A percentile compares a stretch with the other conserved stretches of the same genome.
phyloP scores from a whole-genome alignment of 2,888 invertebrate species.

The Hyposoter dolosus region DNA sequence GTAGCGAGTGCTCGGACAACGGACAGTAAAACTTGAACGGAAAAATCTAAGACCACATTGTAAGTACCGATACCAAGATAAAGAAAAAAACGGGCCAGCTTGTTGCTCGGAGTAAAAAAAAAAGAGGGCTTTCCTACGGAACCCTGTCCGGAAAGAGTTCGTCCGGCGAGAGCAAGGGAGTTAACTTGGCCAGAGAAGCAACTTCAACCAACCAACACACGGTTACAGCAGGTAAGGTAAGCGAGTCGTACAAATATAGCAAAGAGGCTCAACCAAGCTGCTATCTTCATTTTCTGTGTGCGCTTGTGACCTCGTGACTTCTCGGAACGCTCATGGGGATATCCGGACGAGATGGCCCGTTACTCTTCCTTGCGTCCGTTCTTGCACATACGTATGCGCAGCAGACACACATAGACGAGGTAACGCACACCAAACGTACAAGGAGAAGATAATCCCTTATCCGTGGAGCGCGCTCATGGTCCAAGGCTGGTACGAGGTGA shows the following conservation, averaged over 20 bases:
- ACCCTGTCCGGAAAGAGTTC: constrained; percentile 36
- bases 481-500: constrained; percentile 52
- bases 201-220: constrained; percentile 20
- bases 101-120: constrained; percentile 30
- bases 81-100: neutral
- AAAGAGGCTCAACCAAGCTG: constrained; percentile 8
- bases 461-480: constrained; percentile 59
- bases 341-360: constrained; percentile 65
- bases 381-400: neutral
- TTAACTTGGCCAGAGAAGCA: constrained; percentile 53
- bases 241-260: neutral
- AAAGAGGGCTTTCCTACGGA: constrained; percentile 35
- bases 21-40: neutral
- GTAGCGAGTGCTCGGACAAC: neutral
- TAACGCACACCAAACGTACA: constrained; percentile 12
- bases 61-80: neutral
- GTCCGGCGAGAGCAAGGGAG: constrained; percentile 62
- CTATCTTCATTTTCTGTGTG: constrained; percentile 41
- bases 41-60: neutral
- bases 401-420: constrained; percentile 2
- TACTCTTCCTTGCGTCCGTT: constrained; percentile 49
- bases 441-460: constrained; percentile 67
- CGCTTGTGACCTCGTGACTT: constrained; percentile 51
- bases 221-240: neutral
- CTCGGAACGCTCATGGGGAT: constrained; percentile 49